Evolutionary conservation across 2,113 vertebrate genomes (phyloP).

Genomic region (Hylia prasina): DNA sequence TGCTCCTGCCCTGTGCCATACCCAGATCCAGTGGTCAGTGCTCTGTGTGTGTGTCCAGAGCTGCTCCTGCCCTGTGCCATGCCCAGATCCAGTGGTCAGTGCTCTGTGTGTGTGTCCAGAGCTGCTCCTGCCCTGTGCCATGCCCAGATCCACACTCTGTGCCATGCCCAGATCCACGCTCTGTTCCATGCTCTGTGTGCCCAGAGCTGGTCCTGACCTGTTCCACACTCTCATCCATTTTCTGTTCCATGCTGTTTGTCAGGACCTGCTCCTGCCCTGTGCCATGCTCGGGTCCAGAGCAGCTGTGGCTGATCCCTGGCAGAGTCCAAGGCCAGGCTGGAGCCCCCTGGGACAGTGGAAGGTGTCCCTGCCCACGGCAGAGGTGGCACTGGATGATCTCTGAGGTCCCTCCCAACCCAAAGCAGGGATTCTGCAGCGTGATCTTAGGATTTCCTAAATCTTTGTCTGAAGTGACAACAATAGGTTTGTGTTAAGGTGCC

Average conservation of each 20-base stretch:
- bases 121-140: not conserved
- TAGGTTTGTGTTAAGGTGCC: not conserved
- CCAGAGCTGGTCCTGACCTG: not conserved
- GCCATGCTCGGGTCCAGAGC: no score
- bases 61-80: not conserved
- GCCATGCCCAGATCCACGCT: not conserved
- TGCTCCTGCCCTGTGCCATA: no score
- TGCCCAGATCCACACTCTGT: accelerated
- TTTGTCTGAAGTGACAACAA: not conserved
- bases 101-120: not conserved
- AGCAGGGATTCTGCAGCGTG: not conserved
- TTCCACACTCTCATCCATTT: accelerated
- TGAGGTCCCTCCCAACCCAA: no score
- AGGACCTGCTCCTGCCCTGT: not conserved
- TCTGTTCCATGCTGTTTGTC: not conserved
- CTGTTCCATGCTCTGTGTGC: not conserved
- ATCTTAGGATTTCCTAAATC: not conserved
- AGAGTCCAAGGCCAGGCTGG: not conserved
- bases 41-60: no score
- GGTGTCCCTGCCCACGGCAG: no score
- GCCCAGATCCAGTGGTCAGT: no score
- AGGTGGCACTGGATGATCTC: no score
- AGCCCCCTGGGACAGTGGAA: no score
- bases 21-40: no score
- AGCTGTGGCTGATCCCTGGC: not conserved